Evolutionary conservation across 2,113 vertebrate species (phyloP).

Genomic region (Electrona antarctica): DNA sequence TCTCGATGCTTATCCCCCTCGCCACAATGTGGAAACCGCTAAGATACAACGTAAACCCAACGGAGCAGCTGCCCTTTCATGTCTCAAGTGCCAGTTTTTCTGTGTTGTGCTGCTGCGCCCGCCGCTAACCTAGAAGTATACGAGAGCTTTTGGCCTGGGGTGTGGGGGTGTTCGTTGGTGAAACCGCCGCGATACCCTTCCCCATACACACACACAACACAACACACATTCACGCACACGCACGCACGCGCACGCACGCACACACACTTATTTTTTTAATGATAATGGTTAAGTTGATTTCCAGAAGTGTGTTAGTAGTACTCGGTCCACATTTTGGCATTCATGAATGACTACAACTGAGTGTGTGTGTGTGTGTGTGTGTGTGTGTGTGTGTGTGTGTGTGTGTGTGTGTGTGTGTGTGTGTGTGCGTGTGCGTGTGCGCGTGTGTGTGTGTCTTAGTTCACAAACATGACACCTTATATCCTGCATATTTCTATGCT

Average conservation of each 20-base stretch:
- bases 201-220: background rate
- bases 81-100: conserved; percentile 72
- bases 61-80: conserved; percentile 71
- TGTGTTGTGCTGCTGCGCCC: conserved; percentile 17
- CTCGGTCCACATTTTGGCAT: conserved; percentile 15
- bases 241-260: background rate
- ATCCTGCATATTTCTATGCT: too few relatives aligned
- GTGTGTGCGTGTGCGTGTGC: too few relatives aligned
- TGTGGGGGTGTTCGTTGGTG: conserved; percentile 8
- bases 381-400: too few relatives aligned
- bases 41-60: conserved; percentile 79
- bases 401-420: too few relatives aligned
- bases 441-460: background rate
- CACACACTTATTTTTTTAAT: conserved; percentile 20
- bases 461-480: background rate
- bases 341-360: background rate
- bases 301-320: conserved; percentile 17
- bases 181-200: conserved; percentile 20
- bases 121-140: conserved; percentile 44
- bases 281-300: conserved; percentile 15
- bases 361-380: too few relatives aligned
- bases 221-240: background rate
- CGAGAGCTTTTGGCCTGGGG: conserved; percentile 54
- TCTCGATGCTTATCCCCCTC: conserved; percentile 78
- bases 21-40: conserved; percentile 77